Base-by-base conservation (phyloP, 2,113 vertebrate species). In the Ptyas mucosa region DNA sequence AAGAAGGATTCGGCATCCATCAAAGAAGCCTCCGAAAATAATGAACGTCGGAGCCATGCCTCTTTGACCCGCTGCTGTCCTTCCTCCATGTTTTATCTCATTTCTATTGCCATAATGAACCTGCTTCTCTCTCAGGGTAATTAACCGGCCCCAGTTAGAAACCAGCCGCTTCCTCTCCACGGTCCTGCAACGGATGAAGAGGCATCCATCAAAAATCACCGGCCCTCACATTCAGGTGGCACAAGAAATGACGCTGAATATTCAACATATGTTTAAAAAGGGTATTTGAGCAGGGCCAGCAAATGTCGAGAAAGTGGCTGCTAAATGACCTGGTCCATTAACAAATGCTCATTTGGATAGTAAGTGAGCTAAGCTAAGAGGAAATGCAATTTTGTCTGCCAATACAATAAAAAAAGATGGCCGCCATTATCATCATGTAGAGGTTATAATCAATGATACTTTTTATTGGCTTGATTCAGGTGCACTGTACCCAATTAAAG, bases 281-380 rank as follows among this genome's bases (percentile, higher is more conserved):
- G 95, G 93, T 94, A 96, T 93, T 96, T 94, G 93, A 92, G 94
- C 94, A 20, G 91, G 94, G 95, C 96, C 96, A 94, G 5, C 20
- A 93, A 97, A 96, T 96, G 96, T 46, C 95, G 94, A 96, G 92
- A 93, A 91, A 94, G 87, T 90, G 94, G 69, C 57, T 96, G 94
- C 96, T 97, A 97, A 97, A 98, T 97, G 96, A 97, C 96, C 95
- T 96, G 91, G 81, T 94, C 96, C 95, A 96, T 97, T 97, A 98
- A 97, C 94, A 97, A 97, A 95, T 94, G 94, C 94, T 97, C 95
- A 94, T 98, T 97, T 97, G 94, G 91, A 91, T 97, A 85, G 93
- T 96, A 97, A 97, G 97, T 97, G 97, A 97, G 95, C 96, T 94
- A 95, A 97, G 94, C 90, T 85, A 92, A 97, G 89, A 96, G 94